Percentiles rank a stretch among this genome's conserved stretches.
These are phyloP conservation scores for Ricordea florida DNA, from an alignment of 92 coral and sea anemone species.

Conservation along the genomic window DNA sequence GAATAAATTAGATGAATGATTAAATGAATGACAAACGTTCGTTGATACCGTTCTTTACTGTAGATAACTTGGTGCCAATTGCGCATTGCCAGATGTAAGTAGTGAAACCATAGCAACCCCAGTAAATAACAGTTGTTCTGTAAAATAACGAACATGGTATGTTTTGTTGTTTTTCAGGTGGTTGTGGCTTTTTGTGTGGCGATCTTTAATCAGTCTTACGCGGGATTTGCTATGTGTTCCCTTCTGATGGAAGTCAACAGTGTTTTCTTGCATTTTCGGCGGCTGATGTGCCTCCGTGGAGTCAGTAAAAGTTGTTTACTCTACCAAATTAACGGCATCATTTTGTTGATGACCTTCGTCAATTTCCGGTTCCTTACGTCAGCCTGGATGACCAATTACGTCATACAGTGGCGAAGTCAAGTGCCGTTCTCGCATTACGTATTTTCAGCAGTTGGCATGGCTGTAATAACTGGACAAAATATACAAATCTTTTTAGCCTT, in stretches of 20 bases:
- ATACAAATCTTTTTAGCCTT: constrained; percentile 54
- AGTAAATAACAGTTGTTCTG: neutral
- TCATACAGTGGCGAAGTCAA: constrained; percentile 52
- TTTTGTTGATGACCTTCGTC: constrained; percentile 70
- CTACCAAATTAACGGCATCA: constrained; percentile 66
- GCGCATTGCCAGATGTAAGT: too few species aligned
- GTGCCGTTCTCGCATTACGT: constrained; percentile 56
- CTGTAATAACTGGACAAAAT: constrained; percentile 48
- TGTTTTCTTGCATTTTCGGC: constrained; percentile 76
- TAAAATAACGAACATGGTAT: neutral
- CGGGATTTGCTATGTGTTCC: constrained; percentile 70
- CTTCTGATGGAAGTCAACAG: constrained; percentile 93
- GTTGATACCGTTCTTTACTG: too few species aligned
- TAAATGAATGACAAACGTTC: too few species aligned
- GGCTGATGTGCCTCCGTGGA: constrained; percentile 69
- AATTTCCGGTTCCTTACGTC: constrained; percentile 74
- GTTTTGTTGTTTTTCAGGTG: constrained; percentile 59
- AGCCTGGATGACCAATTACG: constrained; percentile 78
- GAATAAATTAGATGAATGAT: too few species aligned
- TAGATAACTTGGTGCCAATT: too few species aligned
- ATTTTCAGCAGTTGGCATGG: constrained; percentile 65
- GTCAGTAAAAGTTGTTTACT: constrained; percentile 49
- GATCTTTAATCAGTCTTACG: constrained; percentile 47
- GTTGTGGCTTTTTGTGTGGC: constrained; percentile 65
- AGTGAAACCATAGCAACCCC: too few species aligned